Percentiles rank a stretch among this genome's conserved stretches.
Evolutionary conservation across 1,140 invertebrate species (phyloP).

Genomic region (Tetramorium parvispinum): DNA sequence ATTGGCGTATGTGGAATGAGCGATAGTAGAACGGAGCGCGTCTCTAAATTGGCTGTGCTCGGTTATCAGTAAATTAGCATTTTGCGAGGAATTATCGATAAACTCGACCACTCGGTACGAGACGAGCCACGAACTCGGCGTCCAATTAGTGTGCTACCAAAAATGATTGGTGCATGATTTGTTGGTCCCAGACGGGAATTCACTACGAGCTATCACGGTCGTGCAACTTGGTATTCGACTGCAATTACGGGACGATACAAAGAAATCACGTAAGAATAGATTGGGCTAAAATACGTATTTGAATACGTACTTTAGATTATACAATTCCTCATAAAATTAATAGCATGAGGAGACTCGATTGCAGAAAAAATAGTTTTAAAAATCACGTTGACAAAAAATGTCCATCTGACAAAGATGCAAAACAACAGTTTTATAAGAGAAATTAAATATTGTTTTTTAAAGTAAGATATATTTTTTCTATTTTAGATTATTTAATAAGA

Average conservation of each 20-base stretch:
- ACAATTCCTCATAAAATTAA: slow-evolving; percentile 6
- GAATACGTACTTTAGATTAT: neutral
- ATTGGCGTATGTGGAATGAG: slow-evolving; percentile 13
- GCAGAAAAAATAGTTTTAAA: neutral
- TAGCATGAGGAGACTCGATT: neutral
- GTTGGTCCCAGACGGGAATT: slow-evolving; percentile 35
- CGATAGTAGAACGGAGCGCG: slow-evolving; percentile 20
- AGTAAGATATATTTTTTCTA: neutral
- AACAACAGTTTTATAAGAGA: neutral
- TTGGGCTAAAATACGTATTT: neutral
- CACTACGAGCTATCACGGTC: slow-evolving; percentile 19
- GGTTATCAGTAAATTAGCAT: slow-evolving; percentile 69
- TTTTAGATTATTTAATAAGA: neutral
- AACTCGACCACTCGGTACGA: slow-evolving; percentile 28
- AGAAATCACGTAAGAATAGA: slow-evolving; percentile 41
- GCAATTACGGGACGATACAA: slow-evolving; percentile 29
- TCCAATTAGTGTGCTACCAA: slow-evolving; percentile 69
- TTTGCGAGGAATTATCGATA: slow-evolving; percentile 64
- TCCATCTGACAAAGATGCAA: neutral
- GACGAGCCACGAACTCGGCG: slow-evolving; percentile 31
- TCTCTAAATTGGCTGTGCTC: slow-evolving; percentile 44
- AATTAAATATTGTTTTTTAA: neutral
- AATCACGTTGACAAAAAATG: neutral
- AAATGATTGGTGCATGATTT: slow-evolving; percentile 65
- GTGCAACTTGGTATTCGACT: slow-evolving; percentile 52